Base-by-base conservation (phyloP, 2,797 vertebrate species). In the Lagorchestes hirsutus region DNA sequence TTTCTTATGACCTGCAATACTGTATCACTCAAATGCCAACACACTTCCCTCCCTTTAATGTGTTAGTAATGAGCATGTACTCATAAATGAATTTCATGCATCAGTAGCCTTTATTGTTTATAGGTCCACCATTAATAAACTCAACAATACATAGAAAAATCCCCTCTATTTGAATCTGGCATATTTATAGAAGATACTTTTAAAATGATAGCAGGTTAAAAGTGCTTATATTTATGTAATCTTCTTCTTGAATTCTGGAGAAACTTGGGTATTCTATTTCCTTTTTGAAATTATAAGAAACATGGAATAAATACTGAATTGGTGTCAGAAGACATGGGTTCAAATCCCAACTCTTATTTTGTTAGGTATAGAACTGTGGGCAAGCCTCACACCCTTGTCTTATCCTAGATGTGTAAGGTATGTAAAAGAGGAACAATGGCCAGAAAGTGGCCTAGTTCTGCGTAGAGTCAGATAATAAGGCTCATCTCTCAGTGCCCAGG, bases 21-120 rank as follows among this genome's bases (percentile, higher is more conserved):
- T 94, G 4, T 11, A 93, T 82, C 62, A 90, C 29, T 90, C 90
- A 59, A 55, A 97, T 96, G 95, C 93, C 90, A 95, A 90, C 97
- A 82, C 40, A 12, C 2, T 96, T 95, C 59, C 95, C 96, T 96
- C 95, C 55, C 95, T 95, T 98, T 97, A 97, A 24, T 57, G 94
- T 91, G 91, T 58, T 13, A 22, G 5, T 96, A 97, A 95, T 14
- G 57, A 98, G n/a, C 67, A 97, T 22, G 52, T 96, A 95, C 92
- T 54, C 62, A 92, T 59, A 93, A 94, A 91, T 0, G 46, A 59
- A 50, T 95, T 98, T 97, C 29, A 54, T 9, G 94, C 96, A 93
- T 92, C 54, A 67, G 0, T 92, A 96, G 58, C 34, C 97, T 94
- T 96, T 96, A 93, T 67, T 96, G 57, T 97, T 97, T 96, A 95